Base-by-base conservation (phyloP, 35 echinoderm and acorn worm species). In the Heliocidaris tuberculata region DNA sequence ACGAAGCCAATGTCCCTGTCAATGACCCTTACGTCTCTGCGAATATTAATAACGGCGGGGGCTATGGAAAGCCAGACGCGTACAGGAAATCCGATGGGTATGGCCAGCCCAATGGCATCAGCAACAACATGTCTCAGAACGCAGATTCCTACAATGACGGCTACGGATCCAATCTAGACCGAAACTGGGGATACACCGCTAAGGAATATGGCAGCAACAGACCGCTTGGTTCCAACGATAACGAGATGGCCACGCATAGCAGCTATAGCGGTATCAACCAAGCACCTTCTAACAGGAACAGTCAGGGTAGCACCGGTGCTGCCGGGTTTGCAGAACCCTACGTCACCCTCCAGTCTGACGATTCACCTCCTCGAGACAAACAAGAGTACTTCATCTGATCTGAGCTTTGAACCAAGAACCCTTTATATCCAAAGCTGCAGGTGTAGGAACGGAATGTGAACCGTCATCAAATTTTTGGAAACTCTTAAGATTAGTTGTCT, bases 381-480 rank as follows among this genome's bases (percentile, higher is more conserved):
- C 47, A 93, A 30, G 91, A 93, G 48, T 93, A 93, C n/a, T 93
- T 93, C 91, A 93, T 93, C 50, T 93, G 91, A 93, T 16, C 5
- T 31, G 87, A n/a, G 27, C 65, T n/a, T 78, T 78, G 65, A 78
- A 78, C 65, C 21, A 78, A 78, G 2, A 78, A 78, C 19, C 21
- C 7, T 78, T 78, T 70, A 21, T 27, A 78, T 78, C 3, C 27
- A 5, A 78, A 78, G 65, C 65, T 78, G 65, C 65, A 78, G 65
- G 65, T 78, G 27, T 19, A 27, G 65, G 65, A 78, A 78, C 0
- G 65, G 8, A 27, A 7, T 78, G 65, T 42, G 21, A 27, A 78
- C 27, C 27, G 65, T 71, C 15, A 15, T 56, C 15, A 15, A 9
- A 11, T 56, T 12, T 15, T 1, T 2, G 6, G 15, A 56, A 78